Evolutionary conservation across 1,140 invertebrate species (phyloP), one percentile per base, ranked within the genome.

Genomic region (Solenopsis invicta): DNA sequence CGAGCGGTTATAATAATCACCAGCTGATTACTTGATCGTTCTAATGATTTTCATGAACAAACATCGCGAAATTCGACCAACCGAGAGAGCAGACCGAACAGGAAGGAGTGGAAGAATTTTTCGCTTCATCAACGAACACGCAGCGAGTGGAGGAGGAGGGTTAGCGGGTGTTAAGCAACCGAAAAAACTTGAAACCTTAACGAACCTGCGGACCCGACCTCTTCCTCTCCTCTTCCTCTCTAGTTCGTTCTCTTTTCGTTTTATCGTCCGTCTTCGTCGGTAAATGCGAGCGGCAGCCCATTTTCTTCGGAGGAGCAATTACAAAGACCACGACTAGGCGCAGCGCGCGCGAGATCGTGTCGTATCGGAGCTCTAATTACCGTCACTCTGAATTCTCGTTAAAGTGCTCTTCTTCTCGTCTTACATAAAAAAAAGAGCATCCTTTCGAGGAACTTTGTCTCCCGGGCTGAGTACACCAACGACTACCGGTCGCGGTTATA

Each of bases 321-420:
- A 72, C 56, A 45, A 78, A 52, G 16, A 37, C 41, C 50, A 34
- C 62, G 76, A 90, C 86, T 78, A 72, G 72, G 91, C 92, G 89
- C 75, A 41, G 48, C 86, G 67, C 41, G 45, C 61, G 9, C 9
- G 21, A 61, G 34, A 12, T 81, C 81, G 87, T 87, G 88, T 90
- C 89, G 87, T 88, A 90, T 91, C 81, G 87, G 76, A 88, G 89
- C 90, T 92, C 91, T 94, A 94, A 95, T 95, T 95, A 94, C 91
- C 82, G 84, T 89, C 91, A 87, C 90, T 91, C 91, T 91, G 88
- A 92, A 93, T 92, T 94, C 93, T 94, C 93, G 93, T 95, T 95
- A 94, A 94, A 94, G 92, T 93, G 87, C 2, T 64, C 9, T 12
- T 76, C 56, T 77, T 56, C 6, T 12, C 10, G 0, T 62, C 8